Percentiles rank a stretch among this genome's conserved stretches.
Conservation (phyloP, 2,797 vertebrate genomes). For the Sebastes steindachneri region DNA sequence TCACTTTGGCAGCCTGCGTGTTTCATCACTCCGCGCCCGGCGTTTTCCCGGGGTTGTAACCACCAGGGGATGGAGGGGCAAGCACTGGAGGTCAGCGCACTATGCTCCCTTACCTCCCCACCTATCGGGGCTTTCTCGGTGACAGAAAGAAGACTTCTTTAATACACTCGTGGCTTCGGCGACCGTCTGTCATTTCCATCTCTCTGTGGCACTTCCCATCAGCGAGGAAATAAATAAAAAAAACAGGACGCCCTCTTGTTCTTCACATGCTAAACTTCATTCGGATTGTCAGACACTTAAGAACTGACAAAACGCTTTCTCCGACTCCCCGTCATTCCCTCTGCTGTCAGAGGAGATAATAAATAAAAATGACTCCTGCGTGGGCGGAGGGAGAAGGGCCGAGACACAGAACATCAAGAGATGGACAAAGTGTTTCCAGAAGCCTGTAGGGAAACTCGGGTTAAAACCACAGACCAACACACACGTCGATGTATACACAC, state of each 20-base stretch:
- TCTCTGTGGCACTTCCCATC: slow-evolving; percentile 45
- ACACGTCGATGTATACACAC: slow-evolving; percentile 46
- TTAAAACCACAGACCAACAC: slow-evolving; percentile 54
- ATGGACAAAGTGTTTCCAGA: slow-evolving; percentile 74
- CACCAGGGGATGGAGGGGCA: slow-evolving; percentile 74
- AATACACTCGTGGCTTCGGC: slow-evolving; percentile 83
- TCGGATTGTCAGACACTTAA: slow-evolving; percentile 82
- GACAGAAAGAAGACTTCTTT: slow-evolving; percentile 84
- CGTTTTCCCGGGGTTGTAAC: slow-evolving; percentile 71
- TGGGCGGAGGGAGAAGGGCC: slow-evolving; percentile 65
- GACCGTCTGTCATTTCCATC: slow-evolving; percentile 68
- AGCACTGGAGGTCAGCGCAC: slow-evolving; percentile 56
- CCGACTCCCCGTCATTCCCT: slow-evolving; percentile 67
- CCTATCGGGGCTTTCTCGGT: slow-evolving; percentile 68
- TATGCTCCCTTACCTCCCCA: slow-evolving; percentile 36
- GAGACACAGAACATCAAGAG: slow-evolving; percentile 62
- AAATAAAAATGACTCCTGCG: slow-evolving; percentile 79
- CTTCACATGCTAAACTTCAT: slow-evolving; percentile 79
- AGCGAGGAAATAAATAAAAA: slow-evolving; percentile 42
- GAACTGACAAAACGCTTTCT: slow-evolving; percentile 83
- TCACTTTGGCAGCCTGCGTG: slow-evolving; percentile 85
- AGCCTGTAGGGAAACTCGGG: slow-evolving; percentile 63
- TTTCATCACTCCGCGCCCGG: slow-evolving; percentile 70
- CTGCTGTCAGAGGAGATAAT: slow-evolving; percentile 77
- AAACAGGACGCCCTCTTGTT: slow-evolving; percentile 63